phyloP scores from a whole-genome alignment of 2,888 invertebrate genomes.

The Dynastes hyllus region DNA sequence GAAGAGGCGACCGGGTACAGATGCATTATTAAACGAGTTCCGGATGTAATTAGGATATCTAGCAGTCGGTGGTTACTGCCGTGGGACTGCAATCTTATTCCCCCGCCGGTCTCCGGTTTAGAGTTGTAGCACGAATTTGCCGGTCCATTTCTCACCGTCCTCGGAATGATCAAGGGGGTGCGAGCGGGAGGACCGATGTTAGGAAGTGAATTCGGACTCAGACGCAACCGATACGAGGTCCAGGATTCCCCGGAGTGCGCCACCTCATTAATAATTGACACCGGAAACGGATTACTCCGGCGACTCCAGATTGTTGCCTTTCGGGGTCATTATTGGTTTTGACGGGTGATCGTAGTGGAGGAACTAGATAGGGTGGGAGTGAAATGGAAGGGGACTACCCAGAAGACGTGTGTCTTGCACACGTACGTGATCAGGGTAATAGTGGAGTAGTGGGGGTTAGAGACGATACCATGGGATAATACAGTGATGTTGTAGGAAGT shows the following conservation, averaged over 20 bases:
- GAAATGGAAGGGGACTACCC: conserved; percentile 4
- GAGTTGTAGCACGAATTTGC: conserved; percentile 64
- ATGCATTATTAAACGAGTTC: conserved; percentile 49
- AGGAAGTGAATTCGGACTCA: conserved; percentile 38
- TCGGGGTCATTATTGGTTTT: conserved; percentile 47
- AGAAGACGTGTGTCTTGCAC: conserved; percentile 31
- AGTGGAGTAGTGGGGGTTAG: not conserved
- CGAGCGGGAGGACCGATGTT: not conserved
- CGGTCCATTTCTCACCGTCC: conserved; percentile 65
- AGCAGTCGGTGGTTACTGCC: conserved; percentile 44
- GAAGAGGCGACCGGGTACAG: conserved; percentile 47
- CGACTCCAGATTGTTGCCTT: conserved; percentile 47
- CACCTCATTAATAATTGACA: conserved; percentile 47
- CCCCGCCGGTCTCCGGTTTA: conserved; percentile 60
- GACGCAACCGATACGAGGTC: conserved; percentile 38
- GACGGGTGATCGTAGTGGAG: conserved; percentile 24
- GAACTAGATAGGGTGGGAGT: not conserved
- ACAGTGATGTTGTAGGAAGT: conserved; percentile 17
- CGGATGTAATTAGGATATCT: conserved; percentile 49
- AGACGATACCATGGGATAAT: not conserved
- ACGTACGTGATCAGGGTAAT: conserved; percentile 43
- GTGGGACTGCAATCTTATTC: conserved; percentile 58
- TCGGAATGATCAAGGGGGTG: conserved; percentile 17
- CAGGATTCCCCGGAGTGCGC: conserved; percentile 38
- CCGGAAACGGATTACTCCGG: conserved; percentile 45